These are phyloP conservation scores for Drepanosiphum platanoidis DNA, from an alignment of 2,888 invertebrate species.

Conservation along the genomic window DNA sequence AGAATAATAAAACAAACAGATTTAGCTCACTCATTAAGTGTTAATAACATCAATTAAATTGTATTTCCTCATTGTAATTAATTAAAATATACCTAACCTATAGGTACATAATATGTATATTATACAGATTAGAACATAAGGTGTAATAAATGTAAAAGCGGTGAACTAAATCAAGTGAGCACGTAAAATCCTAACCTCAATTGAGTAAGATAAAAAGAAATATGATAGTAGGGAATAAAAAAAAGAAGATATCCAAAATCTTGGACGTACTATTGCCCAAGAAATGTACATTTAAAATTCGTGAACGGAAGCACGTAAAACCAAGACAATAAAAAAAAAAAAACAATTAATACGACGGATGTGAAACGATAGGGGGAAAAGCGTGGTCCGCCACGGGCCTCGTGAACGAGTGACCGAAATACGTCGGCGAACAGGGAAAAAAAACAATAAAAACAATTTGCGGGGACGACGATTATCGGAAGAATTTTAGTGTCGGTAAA, in stretches of 20 bases:
- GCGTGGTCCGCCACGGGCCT: slow-evolving; percentile 2
- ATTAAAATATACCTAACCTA: no score
- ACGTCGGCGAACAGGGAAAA: no score
- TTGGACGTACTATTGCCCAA: no score
- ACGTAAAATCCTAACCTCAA: slow-evolving; percentile 45
- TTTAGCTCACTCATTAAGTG: no score
- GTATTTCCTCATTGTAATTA: no score
- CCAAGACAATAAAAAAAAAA: background rate
- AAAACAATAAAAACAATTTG: no score
- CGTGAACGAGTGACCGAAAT: no score
- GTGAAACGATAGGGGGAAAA: background rate
- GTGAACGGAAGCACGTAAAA: background rate
- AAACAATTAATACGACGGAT: background rate
- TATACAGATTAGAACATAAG: background rate
- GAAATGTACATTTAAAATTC: background rate
- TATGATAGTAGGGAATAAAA: background rate
- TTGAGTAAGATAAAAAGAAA: background rate
- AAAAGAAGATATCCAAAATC: background rate
- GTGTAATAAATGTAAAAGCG: background rate
- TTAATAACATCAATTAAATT: no score
- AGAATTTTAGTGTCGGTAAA: no score
- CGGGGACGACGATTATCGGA: no score
- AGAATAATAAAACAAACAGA: no score
- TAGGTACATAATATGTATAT: no score
- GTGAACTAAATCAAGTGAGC: background rate